A percentile compares a stretch with the other conserved stretches of the same genome.
These are phyloP conservation scores for Lypha dubia DNA, from an alignment of 2,888 invertebrate species.

Conservation along the genomic window DNA sequence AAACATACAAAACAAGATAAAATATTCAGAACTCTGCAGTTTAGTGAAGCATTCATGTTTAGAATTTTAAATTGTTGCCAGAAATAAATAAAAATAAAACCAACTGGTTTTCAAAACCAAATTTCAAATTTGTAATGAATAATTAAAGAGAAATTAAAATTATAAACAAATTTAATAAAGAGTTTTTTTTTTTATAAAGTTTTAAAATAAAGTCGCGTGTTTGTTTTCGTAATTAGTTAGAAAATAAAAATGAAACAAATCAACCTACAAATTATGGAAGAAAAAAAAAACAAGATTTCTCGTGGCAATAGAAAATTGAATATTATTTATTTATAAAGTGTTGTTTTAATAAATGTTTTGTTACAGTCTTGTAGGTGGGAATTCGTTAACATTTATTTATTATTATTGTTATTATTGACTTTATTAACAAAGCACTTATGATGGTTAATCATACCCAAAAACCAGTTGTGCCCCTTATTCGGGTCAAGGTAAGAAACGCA, in stretches of 20 bases:
- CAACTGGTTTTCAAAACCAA: slow-evolving; percentile 41
- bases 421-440: slow-evolving; percentile 21
- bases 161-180: slow-evolving; percentile 12
- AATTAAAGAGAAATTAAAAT: slow-evolving; percentile 21
- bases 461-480: slow-evolving; percentile 31
- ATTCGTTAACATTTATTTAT: slow-evolving; percentile 18
- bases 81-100: neutral
- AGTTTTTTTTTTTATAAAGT: neutral
- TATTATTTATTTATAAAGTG: neutral
- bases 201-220: slow-evolving; percentile 53
- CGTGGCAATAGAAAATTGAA: neutral
- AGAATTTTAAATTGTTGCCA: slow-evolving; percentile 44
- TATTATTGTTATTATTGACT: slow-evolving; percentile 39
- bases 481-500: slow-evolving; percentile 54
- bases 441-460: slow-evolving; percentile 21
- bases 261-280: slow-evolving; percentile 10
- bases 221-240: slow-evolving; percentile 68
- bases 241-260: slow-evolving; percentile 34
- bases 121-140: slow-evolving; percentile 18
- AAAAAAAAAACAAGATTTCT: slow-evolving; percentile 10
- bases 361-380: neutral
- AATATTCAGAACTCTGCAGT: slow-evolving; percentile 1
- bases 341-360: slow-evolving; percentile 6
- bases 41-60: slow-evolving; percentile 27
- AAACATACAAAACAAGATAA: neutral